Conservation (phyloP, 2,888 invertebrate genomes). For the Diarsia mendica region DNA sequence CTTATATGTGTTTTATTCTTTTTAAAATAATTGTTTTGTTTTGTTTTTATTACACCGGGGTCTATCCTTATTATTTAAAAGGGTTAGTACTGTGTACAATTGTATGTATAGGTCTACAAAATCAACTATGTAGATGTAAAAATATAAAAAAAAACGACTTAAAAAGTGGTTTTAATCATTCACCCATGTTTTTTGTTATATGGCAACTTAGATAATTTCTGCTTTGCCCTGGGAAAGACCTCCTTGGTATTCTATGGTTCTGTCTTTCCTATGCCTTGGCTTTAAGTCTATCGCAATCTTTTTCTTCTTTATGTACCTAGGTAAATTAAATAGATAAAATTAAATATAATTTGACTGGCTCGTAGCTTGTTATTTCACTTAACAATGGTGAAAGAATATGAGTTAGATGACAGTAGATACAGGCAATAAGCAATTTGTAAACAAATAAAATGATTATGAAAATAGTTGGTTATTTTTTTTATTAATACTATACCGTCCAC, state of each 20-base stretch:
- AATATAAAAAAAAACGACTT: constrained; percentile 44
- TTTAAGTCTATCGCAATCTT: constrained; percentile 43
- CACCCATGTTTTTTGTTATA: constrained; percentile 24
- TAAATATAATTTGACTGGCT: constrained; percentile 50
- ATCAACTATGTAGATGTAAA: constrained; percentile 50
- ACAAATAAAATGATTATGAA: constrained; percentile 78
- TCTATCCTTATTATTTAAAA: constrained; percentile 54
- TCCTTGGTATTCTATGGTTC: constrained; percentile 17
- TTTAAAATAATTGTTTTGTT: constrained; percentile 62
- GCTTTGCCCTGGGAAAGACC: constrained; percentile 40
- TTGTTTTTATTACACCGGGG: constrained; percentile 49
- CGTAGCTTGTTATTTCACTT: constrained; percentile 57
- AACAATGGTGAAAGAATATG: constrained; percentile 57
- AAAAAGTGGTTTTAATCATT: constrained; percentile 56
- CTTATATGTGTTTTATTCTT: constrained; percentile 71
- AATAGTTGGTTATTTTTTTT: constrained; percentile 62
- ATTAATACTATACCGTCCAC: not conserved
- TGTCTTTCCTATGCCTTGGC: constrained; percentile 42
- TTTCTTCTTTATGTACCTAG: constrained; percentile 39
- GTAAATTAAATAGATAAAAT: constrained; percentile 50
- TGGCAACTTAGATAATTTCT: not conserved
- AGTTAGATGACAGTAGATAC: constrained; percentile 74
- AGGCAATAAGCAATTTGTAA: constrained; percentile 81
- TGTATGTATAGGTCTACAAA: constrained; percentile 53
- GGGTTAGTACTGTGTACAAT: constrained; percentile 46